Conservation (phyloP, 1,140 invertebrate genomes). For the Conopomorpha cramerella region DNA sequence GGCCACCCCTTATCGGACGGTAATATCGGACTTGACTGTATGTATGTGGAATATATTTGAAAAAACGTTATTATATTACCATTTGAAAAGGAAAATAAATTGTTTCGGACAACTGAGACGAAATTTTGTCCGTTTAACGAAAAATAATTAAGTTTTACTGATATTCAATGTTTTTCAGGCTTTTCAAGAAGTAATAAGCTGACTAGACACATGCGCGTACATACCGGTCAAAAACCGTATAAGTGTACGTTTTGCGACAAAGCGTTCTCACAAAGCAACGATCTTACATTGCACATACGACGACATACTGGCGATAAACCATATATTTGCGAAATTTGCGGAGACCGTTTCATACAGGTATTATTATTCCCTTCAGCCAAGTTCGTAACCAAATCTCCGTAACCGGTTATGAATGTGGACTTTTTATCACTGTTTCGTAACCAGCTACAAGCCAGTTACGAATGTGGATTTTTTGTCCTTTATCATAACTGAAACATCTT, state of each 20-base stretch:
- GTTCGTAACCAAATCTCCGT: background rate
- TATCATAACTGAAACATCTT: no score
- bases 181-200: conserved; percentile 65
- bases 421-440: no score
- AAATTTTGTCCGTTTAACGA: no score
- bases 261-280: conserved; percentile 64
- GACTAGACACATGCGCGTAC: conserved; percentile 64
- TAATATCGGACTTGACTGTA: no score
- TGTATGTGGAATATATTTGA: no score
- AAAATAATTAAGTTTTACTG: no score
- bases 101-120: no score
- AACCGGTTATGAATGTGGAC: background rate
- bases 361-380: background rate
- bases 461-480: no score
- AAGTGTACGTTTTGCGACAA: conserved; percentile 64
- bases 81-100: no score
- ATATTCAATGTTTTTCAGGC: conserved; percentile 27
- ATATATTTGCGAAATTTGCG: conserved; percentile 53
- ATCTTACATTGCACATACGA: conserved; percentile 60
- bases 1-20: no score
- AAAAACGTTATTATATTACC: no score
- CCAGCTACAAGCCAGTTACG: no score
- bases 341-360: conserved; percentile 49
- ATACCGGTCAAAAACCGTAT: conserved; percentile 63
- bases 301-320: conserved; percentile 63